Evolutionary conservation across 1,140 invertebrate species (phyloP), one percentile per base, ranked within the genome.

Genomic region (Lysiphlebus fabarum): DNA sequence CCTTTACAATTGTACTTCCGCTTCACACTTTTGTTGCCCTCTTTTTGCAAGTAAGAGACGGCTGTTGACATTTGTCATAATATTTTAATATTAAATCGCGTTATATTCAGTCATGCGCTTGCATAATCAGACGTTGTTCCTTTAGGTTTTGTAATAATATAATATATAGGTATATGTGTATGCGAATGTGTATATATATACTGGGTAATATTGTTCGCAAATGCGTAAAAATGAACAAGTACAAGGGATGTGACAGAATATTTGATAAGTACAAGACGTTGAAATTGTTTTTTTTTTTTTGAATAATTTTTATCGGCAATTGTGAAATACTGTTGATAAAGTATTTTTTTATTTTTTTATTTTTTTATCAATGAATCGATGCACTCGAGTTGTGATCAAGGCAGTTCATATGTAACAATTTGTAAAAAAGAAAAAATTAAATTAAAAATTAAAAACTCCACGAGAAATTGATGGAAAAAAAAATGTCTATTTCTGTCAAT

Each of bases 71-170:
- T 80, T 80, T 80, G 76, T 80, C 75, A 79, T 80, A 80, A 80
- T 80, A 80, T 79, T 80, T 80, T 80, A 80, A 80, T 80, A 78
- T 78, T 80, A 78, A 80, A 80, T 80, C 75, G 75, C 73, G 71
- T 78, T 77, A 79, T 69, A 74, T 67, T 69, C 75, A 77, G 73
- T 70, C 76, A 77, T 77, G 75, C 76, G 75, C 73, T 76, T 72
- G 77, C 75, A 79, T 78, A 78, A 79, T 79, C 77, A 79, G 74
- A 71, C 70, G 70, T 69, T 73, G 65, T 68, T 70, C 66, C 65
- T 58, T 44, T 50, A 56, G 61, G 37, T 62, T 43, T 62, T 61
- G 45, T 53, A n/a, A 41, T 14, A 45, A 41, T 6, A 36, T 5
- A 6, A 37, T 12, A 37, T 7, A 9, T 26, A 4, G 2, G 17